Evolutionary conservation across 2,113 vertebrate species (phyloP).

Genomic region (Pantherophis guttatus): DNA sequence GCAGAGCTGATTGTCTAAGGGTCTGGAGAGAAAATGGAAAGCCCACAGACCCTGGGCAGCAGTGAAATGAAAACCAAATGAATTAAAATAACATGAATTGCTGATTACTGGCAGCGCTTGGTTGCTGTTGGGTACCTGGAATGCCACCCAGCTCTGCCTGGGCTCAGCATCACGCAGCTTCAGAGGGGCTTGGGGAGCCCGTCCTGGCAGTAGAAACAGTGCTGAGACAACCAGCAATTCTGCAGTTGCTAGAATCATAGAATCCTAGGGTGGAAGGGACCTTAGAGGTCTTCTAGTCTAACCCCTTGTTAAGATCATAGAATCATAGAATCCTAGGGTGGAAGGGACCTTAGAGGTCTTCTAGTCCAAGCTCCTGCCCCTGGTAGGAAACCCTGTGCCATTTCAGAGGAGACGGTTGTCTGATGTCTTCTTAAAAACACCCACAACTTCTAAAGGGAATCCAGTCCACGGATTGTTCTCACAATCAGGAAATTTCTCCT

Average conservation of each 20-base stretch:
- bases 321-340: too few species aligned
- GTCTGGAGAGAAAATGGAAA: neutral
- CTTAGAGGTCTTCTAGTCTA: too few species aligned
- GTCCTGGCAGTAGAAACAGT: neutral
- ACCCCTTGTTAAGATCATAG: too few species aligned
- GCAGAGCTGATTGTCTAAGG: neutral
- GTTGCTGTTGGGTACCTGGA: neutral
- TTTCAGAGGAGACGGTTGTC: too few species aligned
- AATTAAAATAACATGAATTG: neutral
- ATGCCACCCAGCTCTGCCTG: neutral
- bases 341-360: too few species aligned
- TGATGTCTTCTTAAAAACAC: neutral
- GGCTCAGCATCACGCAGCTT: neutral
- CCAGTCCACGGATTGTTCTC: too few species aligned
- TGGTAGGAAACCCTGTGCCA: too few species aligned
- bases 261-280: too few species aligned
- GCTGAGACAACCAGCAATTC: neutral
- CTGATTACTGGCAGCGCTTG: neutral
- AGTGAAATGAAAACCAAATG: neutral
- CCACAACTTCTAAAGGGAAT: neutral
- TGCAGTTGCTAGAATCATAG: neutral
- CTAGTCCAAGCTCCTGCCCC: too few species aligned
- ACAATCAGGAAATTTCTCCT: too few species aligned
- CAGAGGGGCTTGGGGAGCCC: neutral
- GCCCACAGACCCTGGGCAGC: neutral